A percentile compares a stretch with the other conserved stretches of the same genome.
Evolutionary conservation across 2,797 vertebrate species (phyloP).

Genomic region (Anguilla marmorata): DNA sequence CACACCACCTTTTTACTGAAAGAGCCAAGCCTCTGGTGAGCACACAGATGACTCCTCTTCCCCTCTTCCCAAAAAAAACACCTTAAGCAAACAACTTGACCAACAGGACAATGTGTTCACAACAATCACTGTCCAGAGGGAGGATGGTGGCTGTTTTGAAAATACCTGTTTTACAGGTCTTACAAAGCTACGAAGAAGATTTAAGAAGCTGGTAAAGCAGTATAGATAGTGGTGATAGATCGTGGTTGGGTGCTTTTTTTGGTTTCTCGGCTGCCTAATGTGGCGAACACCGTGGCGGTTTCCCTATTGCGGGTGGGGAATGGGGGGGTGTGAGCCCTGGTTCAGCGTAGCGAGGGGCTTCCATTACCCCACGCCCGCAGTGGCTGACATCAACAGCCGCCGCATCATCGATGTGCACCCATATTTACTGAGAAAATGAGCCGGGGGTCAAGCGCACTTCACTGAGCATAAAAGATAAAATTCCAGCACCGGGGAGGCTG

Average conservation of each 20-base stretch:
- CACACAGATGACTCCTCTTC: background rate
- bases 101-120: background rate
- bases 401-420: constrained; percentile 33
- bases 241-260: background rate
- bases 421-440: constrained; percentile 39
- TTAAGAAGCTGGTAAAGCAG: background rate
- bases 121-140: background rate
- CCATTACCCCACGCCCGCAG: constrained; percentile 32
- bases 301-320: background rate
- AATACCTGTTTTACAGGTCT: background rate
- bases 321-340: background rate
- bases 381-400: constrained; percentile 30
- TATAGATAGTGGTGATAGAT: background rate
- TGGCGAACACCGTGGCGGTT: background rate
- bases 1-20: background rate
- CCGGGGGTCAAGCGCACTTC: constrained; percentile 34
- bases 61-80: background rate
- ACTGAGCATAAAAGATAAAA: constrained; percentile 10
- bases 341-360: constrained; percentile 23
- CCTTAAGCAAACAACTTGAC: background rate
- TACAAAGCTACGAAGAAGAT: background rate
- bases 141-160: background rate
- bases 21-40: background rate
- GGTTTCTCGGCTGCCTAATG: background rate
- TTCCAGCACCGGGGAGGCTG: constrained; percentile 15